Percentiles rank a stretch among this genome's conserved stretches.
Evolutionary conservation across 2,797 vertebrate species (phyloP).

Genomic region (Toxotes lorentzi): DNA sequence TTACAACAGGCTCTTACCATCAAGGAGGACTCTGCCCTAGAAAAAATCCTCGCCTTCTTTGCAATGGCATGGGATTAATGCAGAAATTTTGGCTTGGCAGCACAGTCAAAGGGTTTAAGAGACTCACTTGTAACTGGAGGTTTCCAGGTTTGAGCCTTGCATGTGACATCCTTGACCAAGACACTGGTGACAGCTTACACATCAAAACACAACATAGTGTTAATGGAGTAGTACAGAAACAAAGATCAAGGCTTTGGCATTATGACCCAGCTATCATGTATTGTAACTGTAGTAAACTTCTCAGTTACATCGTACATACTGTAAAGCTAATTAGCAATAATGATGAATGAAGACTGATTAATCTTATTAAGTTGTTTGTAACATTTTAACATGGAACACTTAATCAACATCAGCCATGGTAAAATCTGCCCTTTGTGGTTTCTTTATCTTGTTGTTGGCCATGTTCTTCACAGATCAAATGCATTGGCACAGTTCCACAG

Average conservation of each 20-base stretch:
- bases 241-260: constrained; percentile 53
- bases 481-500: background rate
- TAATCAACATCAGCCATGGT: background rate
- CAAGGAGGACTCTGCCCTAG: constrained; percentile 10
- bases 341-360: background rate
- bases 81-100: constrained; percentile 60
- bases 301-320: background rate
- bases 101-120: constrained; percentile 43
- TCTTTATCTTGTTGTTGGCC: background rate
- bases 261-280: background rate
- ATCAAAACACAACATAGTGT: constrained; percentile 55
- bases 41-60: constrained; percentile 38
- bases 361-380: background rate
- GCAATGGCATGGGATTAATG: constrained; percentile 63
- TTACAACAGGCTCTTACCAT: constrained; percentile 25
- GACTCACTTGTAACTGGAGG: constrained; percentile 61
- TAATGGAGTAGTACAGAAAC: constrained; percentile 45
- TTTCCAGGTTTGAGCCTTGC: constrained; percentile 63
- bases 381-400: background rate
- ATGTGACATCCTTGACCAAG: constrained; percentile 57
- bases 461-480: background rate
- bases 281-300: background rate
- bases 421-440: background rate
- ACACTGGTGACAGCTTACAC: constrained; percentile 50
- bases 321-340: background rate